Percentiles rank a stretch among this genome's conserved stretches.
Evolutionary conservation across 2,797 vertebrate genomes (phyloP).

Genomic region (Rhyacichthys aspro): DNA sequence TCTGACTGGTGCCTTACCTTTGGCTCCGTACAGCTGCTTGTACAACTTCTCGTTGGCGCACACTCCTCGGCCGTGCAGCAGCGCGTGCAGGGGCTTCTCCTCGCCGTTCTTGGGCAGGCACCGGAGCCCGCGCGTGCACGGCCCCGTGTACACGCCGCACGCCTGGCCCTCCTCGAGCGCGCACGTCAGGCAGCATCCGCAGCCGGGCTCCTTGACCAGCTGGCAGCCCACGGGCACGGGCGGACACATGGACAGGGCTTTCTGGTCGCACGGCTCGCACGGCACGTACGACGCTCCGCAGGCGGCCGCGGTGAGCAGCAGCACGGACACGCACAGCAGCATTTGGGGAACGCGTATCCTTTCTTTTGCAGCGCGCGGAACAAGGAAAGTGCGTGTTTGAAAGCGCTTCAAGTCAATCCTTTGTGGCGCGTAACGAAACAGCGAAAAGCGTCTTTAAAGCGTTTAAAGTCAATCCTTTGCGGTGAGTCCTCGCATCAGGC

Average conservation of each 20-base stretch:
- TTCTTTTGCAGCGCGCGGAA: background rate
- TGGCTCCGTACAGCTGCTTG: constrained; percentile 68
- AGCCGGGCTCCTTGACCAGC: constrained; percentile 97
- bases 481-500: constrained; percentile 50
- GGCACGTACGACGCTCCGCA: constrained; percentile 87
- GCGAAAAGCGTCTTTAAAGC: background rate
- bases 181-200: constrained; percentile 98
- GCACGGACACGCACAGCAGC: constrained; percentile 73
- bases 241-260: constrained; percentile 94
- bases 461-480: constrained; percentile 19
- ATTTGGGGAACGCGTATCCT: constrained; percentile 47
- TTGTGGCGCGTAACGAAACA: background rate
- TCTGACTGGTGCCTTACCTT: background rate
- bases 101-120: constrained; percentile 94
- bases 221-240: constrained; percentile 93
- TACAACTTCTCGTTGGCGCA: constrained; percentile 97
- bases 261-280: constrained; percentile 96
- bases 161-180: constrained; percentile 92
- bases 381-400: background rate
- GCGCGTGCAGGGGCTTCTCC: constrained; percentile 96
- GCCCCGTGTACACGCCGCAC: constrained; percentile 97
- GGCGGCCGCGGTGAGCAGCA: constrained; percentile 77
- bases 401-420: background rate
- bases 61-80: constrained; percentile 93
- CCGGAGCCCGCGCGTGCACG: constrained; percentile 92